Percentiles rank a stretch among this genome's conserved stretches.
Conservation (phyloP, 2,113 vertebrate genomes). For the Aptenodytes forsteri region DNA sequence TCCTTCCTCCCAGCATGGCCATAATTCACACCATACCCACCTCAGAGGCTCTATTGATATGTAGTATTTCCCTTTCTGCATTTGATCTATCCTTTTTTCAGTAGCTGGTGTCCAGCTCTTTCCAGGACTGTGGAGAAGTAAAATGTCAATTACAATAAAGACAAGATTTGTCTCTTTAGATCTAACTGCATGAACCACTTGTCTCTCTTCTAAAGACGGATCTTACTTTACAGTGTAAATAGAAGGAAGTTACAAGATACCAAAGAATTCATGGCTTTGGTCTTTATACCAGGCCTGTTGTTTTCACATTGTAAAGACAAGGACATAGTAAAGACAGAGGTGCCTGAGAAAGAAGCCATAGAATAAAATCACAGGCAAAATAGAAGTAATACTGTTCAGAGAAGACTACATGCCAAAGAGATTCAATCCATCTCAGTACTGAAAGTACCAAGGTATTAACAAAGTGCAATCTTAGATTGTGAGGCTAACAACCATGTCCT, state of each 20-base stretch:
- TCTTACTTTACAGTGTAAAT: neutral
- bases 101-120: neutral
- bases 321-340: neutral
- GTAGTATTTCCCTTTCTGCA: neutral
- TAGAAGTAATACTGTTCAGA: neutral
- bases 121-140: neutral
- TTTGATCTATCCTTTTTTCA: neutral
- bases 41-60: neutral
- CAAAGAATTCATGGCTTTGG: neutral
- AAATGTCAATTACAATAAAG: neutral
- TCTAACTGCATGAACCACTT: neutral
- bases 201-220: neutral
- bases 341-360: neutral
- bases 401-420: neutral
- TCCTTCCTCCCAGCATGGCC: neutral
- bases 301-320: neutral
- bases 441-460: neutral
- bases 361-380: neutral
- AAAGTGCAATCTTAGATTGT: neutral
- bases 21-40: neutral
- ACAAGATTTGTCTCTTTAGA: neutral
- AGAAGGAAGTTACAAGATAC: neutral
- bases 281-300: neutral
- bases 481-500: neutral
- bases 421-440: neutral